Percentiles rank a stretch among this genome's conserved stretches.
phyloP scores from a whole-genome alignment of 2,113 vertebrate species.

The Neotoma lepida region DNA sequence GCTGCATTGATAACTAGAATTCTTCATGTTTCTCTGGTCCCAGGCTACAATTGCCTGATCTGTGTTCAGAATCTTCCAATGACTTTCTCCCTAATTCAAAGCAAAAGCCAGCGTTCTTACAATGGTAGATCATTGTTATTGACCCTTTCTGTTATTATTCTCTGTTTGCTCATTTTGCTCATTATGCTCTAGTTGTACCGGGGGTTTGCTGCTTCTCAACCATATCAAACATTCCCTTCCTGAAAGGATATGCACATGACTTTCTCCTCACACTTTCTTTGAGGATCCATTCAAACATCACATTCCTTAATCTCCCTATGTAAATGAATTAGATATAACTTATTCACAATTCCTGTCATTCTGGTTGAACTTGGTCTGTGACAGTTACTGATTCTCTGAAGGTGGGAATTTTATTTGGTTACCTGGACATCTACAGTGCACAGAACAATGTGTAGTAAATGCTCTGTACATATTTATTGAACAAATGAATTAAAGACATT shows the following conservation, averaged over 20 bases:
- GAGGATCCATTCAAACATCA: background rate
- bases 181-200: background rate
- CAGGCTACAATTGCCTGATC: background rate
- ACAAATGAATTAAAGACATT: conserved; percentile 17
- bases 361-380: background rate
- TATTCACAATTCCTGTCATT: background rate
- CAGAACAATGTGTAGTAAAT: background rate
- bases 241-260: background rate
- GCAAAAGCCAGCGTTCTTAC: background rate
- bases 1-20: background rate
- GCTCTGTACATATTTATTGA: background rate
- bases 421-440: background rate
- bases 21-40: background rate
- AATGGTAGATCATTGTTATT: background rate
- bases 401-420: background rate
- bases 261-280: background rate
- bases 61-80: background rate
- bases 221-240: background rate
- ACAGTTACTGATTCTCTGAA: background rate
- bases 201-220: background rate
- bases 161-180: background rate
- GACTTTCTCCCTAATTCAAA: background rate
- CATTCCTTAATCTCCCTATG: background rate
- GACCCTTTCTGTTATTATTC: background rate
- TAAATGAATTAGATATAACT: background rate